Base-by-base conservation (phyloP, 1,140 invertebrate genomes). In the Triops cancriformis region DNA sequence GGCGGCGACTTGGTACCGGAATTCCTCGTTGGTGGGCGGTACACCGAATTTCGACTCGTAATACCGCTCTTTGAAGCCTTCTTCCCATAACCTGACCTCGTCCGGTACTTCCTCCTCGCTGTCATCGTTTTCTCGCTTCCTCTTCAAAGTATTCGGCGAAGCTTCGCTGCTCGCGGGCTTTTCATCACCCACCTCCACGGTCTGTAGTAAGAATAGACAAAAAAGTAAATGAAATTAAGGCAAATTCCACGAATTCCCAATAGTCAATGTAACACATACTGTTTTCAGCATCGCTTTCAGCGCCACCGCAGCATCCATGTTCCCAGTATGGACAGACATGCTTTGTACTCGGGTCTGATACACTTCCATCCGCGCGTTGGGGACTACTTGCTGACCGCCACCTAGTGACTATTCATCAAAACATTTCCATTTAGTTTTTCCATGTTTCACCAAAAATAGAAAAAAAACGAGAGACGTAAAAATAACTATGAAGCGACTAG, bases 1-100 rank as follows among this genome's bases (percentile, higher is more conserved):
- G 75, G 93, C 87, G 9, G 94, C 95, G 10, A 99, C 95, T 81
- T 91, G 91, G 82, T 94, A 89, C 84, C 96, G 89, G 86, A 99
- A 98, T 80, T 91, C 90, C 14, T 92, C 82, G 84, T 98, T 94
- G 45, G 93, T 89, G 0, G 88, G 80, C 7, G 86, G 86, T 1
- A 98, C 94, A 82, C 96, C 93, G 85, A 99, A 99, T 86, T 99
- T 99, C 27, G 92, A 94, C 85, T 96, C 93, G 84, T 99, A 99
- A 86, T 99, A 99, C 28, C 94, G 88, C 84, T 98, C 94, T 85
- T 99, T 99, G 86, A 97, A 99, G 0, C 98, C 98, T 82, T 95
- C 93, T 87, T 99, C 97, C 93, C 95, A 98, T 7, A 99, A 87
- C 76, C 96, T 88, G 26, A 99, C 96, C 86, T 98, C 94, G 86